Conservation (phyloP, 1,140 invertebrate genomes). For the Parasteatoda tepidariorum region DNA sequence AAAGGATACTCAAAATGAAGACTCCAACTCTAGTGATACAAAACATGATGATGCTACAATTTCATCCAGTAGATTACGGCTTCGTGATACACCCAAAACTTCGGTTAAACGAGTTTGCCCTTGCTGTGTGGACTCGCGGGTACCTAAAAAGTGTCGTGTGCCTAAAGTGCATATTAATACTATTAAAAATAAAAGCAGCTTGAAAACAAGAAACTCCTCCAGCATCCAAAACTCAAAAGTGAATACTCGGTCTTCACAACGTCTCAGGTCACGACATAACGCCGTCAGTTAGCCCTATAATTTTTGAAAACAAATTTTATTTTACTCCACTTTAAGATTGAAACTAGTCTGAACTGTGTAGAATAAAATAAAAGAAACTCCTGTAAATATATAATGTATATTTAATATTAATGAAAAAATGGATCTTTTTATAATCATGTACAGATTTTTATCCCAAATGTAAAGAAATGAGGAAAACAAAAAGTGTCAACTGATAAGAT, state of each 20-base stretch:
- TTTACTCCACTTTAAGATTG: conserved; percentile 2
- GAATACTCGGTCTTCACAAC: conserved; percentile 50
- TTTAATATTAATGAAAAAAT: conserved; percentile 9
- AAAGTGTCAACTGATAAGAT: too few species aligned
- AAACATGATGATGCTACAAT: conserved; percentile 18
- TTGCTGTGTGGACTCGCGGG: conserved; percentile 39
- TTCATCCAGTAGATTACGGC: conserved; percentile 8
- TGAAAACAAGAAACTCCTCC: conserved; percentile 14
- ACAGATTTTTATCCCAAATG: conserved; percentile 47
- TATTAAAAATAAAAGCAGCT: conserved; percentile 13
- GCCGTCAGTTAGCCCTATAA: conserved; percentile 28
- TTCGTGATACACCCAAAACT: conserved; percentile 43
- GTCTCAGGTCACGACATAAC: conserved; percentile 49
- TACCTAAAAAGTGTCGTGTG: conserved; percentile 42
- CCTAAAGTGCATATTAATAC: conserved; percentile 1
- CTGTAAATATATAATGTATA: conserved; percentile 50
- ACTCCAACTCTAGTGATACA: background rate
- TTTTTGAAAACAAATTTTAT: conserved; percentile 45
- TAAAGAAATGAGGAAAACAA: background rate
- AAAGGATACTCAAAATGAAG: conserved; percentile 32
- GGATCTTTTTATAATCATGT: conserved; percentile 45
- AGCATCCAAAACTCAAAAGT: conserved; percentile 6
- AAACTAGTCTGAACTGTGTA: conserved; percentile 37
- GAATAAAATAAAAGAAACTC: conserved; percentile 15
- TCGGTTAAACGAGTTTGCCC: conserved; percentile 50